These are phyloP conservation scores for Phenacoccus solenopsis DNA, from an alignment of 1,140 invertebrate species.

Conservation along the genomic window DNA sequence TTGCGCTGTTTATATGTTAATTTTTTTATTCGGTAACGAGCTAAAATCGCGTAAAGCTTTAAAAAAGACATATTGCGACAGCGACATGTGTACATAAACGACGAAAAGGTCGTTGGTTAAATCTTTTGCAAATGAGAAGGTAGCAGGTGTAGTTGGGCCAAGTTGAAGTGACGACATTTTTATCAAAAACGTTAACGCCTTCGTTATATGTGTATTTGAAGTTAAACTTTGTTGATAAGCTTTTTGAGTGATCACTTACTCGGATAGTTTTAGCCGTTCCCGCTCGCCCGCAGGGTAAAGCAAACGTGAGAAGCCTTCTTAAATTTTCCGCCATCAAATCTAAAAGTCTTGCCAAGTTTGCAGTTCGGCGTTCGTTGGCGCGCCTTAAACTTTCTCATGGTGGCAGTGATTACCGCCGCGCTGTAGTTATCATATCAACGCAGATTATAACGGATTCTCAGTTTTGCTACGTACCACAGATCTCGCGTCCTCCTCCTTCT, in stretches of 20 bases:
- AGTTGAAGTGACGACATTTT: not conserved
- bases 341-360: not conserved
- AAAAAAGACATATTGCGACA: conserved; percentile 10
- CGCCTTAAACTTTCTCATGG: not conserved
- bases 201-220: conserved; percentile 13
- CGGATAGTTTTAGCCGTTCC: conserved; percentile 14
- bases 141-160: conserved; percentile 5
- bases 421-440: conserved; percentile 11
- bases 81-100: conserved; percentile 10
- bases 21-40: conserved; percentile 12
- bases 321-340: conserved; percentile 2
- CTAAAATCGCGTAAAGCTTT: not conserved
- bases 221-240: conserved; percentile 13
- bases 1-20: not conserved
- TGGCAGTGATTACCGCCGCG: not conserved
- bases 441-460: not conserved
- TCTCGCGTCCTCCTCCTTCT: too few species aligned
- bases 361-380: not conserved
- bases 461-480: too few species aligned
- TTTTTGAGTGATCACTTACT: conserved; percentile 14
- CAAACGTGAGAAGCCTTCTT: conserved; percentile 11
- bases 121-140: conserved; percentile 10
- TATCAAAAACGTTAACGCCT: not conserved
- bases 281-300: not conserved
- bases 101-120: conserved; percentile 11